Evolutionary conservation across 2,888 invertebrate genomes (phyloP).

Genomic region (Hemaris fuciformis): DNA sequence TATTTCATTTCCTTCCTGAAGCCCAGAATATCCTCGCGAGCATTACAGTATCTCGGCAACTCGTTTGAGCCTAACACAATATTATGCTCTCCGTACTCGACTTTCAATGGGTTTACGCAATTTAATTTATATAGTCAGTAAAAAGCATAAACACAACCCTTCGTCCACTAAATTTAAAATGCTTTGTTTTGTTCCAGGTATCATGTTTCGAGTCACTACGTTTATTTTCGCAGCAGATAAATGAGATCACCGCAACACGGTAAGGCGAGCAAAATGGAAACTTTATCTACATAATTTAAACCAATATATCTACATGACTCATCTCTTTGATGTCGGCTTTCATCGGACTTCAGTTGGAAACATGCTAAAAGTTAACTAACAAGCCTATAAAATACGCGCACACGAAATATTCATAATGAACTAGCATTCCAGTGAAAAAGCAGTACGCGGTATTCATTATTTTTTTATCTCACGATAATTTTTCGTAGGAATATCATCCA

Average conservation of each 20-base stretch:
- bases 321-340: constrained; percentile 47
- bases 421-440: background rate
- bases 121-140: constrained; percentile 54
- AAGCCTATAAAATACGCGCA: constrained; percentile 36
- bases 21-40: constrained; percentile 49
- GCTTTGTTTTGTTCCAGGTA: constrained; percentile 60
- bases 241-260: constrained; percentile 36
- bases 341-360: constrained; percentile 39
- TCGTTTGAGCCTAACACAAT: constrained; percentile 57
- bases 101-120: constrained; percentile 46
- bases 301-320: constrained; percentile 37
- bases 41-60: constrained; percentile 46
- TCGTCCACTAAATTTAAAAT: constrained; percentile 54
- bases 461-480: background rate
- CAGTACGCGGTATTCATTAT: background rate
- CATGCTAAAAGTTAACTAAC: constrained; percentile 53
- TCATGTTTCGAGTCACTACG: constrained; percentile 22
- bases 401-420: background rate
- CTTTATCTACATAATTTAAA: constrained; percentile 48
- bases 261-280: constrained; percentile 36
- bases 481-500: too few relatives aligned
- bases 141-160: constrained; percentile 50
- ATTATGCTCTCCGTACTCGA: constrained; percentile 50
- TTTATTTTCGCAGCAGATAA: constrained; percentile 25
- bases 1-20: constrained; percentile 64